Conservation (phyloP, 2,797 vertebrate genomes). For the Bryconaethiops microstoma region DNA sequence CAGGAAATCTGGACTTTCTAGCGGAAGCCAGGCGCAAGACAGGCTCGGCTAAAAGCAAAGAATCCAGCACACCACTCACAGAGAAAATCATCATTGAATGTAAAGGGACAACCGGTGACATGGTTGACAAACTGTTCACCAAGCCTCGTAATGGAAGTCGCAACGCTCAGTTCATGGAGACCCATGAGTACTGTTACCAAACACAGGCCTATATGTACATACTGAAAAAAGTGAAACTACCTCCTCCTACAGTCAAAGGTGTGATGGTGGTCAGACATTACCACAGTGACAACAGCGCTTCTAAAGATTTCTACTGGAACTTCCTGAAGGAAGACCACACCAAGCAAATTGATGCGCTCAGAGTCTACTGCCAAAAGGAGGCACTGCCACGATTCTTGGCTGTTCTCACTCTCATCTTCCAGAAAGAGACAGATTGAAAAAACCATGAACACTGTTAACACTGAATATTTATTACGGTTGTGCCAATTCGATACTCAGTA, state of each 20-base stretch:
- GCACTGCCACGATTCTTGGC: slow-evolving; percentile 57
- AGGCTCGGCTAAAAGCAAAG: neutral
- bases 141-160: slow-evolving; percentile 25
- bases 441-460: neutral
- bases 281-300: slow-evolving; percentile 29
- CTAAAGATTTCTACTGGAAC: slow-evolving; percentile 49
- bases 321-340: slow-evolving; percentile 39
- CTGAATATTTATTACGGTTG: neutral
- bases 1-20: slow-evolving; percentile 53
- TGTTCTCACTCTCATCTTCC: slow-evolving; percentile 54
- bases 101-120: slow-evolving; percentile 51
- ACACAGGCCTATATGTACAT: slow-evolving; percentile 58
- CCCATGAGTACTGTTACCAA: slow-evolving; percentile 48
- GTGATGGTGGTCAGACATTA: slow-evolving; percentile 56
- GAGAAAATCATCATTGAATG: slow-evolving; percentile 55
- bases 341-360: slow-evolving; percentile 42
- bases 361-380: slow-evolving; percentile 45
- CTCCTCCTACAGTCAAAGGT: slow-evolving; percentile 32
- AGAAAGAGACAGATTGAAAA: slow-evolving; percentile 25
- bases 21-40: slow-evolving; percentile 16
- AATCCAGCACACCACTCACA: neutral
- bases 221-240: slow-evolving; percentile 25
- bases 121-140: slow-evolving; percentile 52
- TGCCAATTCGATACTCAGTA: too few relatives aligned
- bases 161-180: slow-evolving; percentile 8